Evolutionary conservation across 2,797 vertebrate genomes (phyloP).

Genomic region (Oophaga sylvatica): DNA sequence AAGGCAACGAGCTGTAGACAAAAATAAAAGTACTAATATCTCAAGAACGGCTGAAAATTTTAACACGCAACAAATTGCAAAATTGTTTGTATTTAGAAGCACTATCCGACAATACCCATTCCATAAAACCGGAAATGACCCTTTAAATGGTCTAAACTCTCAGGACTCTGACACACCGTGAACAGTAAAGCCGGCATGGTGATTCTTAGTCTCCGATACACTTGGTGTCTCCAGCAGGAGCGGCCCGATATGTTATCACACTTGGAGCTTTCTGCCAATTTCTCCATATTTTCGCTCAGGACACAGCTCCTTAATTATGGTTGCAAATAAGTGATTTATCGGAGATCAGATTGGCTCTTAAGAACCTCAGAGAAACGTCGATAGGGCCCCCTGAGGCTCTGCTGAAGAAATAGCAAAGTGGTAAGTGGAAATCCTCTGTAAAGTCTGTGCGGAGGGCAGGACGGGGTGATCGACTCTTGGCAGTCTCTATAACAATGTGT

Average conservation of each 20-base stretch:
- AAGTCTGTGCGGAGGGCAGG: background rate
- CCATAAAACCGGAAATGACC: too few relatives aligned
- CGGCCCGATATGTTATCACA: background rate
- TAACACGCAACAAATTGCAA: too few relatives aligned
- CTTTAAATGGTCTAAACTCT: too few relatives aligned
- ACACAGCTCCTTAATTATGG: background rate
- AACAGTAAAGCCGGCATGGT: background rate
- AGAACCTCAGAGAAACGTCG: background rate
- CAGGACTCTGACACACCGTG: too few relatives aligned
- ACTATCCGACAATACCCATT: too few relatives aligned
- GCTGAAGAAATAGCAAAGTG: background rate
- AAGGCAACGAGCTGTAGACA: too few relatives aligned
- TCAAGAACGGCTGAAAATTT: too few relatives aligned
- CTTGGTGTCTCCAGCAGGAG: background rate
- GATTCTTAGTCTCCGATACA: background rate
- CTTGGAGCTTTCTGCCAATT: background rate
- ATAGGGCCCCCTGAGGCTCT: background rate
- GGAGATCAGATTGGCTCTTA: background rate
- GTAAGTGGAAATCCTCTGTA: background rate
- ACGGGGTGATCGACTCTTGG: background rate
- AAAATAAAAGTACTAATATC: too few relatives aligned
- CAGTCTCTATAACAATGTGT: background rate
- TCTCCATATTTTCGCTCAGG: background rate
- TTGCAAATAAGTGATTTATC: conserved; percentile 24
- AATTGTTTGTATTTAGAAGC: too few relatives aligned